These are phyloP conservation scores for Brenthis daphne DNA, from an alignment of 2,888 invertebrate genomes.

Conservation along the genomic window DNA sequence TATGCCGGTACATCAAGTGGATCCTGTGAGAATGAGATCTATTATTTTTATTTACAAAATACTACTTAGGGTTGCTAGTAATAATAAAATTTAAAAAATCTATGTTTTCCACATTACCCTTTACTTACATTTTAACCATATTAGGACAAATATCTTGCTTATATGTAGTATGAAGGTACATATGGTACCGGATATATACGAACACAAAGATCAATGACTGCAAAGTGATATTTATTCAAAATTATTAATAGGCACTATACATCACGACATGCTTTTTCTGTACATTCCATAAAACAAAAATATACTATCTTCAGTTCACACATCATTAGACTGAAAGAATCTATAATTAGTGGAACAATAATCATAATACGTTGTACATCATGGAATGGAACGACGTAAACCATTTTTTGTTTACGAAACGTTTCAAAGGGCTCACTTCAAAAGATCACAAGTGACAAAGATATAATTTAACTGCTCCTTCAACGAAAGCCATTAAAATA, in stretches of 20 bases:
- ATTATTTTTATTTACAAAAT: too few relatives aligned
- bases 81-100: too few relatives aligned
- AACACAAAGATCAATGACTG: not conserved
- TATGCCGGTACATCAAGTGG: too few relatives aligned
- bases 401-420: slow-evolving; percentile 73
- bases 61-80: too few relatives aligned
- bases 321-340: slow-evolving; percentile 60
- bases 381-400: slow-evolving; percentile 58
- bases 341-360: slow-evolving; percentile 67
- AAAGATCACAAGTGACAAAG: slow-evolving; percentile 54
- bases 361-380: slow-evolving; percentile 55
- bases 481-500: slow-evolving; percentile 17
- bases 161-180: not conserved
- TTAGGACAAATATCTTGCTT: too few relatives aligned
- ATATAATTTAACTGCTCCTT: slow-evolving; percentile 47
- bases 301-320: slow-evolving; percentile 50
- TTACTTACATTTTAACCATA: too few relatives aligned
- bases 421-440: slow-evolving; percentile 76
- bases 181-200: not conserved
- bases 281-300: slow-evolving; percentile 22
- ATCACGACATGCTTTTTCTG: slow-evolving; percentile 45
- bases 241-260: slow-evolving; percentile 43
- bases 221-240: not conserved
- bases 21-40: too few relatives aligned
- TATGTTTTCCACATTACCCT: too few relatives aligned